A percentile compares a stretch with the other conserved stretches of the same genome.
phyloP scores from a whole-genome alignment of 2,888 invertebrate genomes.

The Aquatica leii region DNA sequence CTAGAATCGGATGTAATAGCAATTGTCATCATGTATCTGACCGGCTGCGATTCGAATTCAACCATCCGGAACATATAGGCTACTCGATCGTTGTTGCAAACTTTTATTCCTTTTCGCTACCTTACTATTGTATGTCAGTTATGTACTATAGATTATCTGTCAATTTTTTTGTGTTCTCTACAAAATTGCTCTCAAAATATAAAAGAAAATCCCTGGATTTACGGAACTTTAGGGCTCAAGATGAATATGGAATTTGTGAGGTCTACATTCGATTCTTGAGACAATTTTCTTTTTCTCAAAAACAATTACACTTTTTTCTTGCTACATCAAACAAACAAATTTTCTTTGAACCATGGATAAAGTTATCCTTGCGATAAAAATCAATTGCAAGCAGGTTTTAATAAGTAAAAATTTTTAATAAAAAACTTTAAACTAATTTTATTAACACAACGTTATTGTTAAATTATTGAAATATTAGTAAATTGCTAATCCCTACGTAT shows the following conservation, averaged over 20 bases:
- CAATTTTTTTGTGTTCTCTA: slow-evolving; percentile 52
- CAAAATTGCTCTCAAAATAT: slow-evolving; percentile 35
- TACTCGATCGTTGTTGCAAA: slow-evolving; percentile 45
- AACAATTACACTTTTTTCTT: slow-evolving; percentile 36
- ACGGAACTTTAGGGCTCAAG: slow-evolving; percentile 34
- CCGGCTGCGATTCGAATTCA: slow-evolving; percentile 48
- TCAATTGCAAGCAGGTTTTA: too few relatives aligned
- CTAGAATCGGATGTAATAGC: slow-evolving; percentile 47
- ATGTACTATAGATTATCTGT: slow-evolving; percentile 48
- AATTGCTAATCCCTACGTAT: slow-evolving; percentile 1
- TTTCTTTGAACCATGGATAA: slow-evolving; percentile 9
- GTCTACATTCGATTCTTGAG: slow-evolving; percentile 33
- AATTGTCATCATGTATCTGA: slow-evolving; percentile 53
- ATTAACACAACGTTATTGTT: background rate
- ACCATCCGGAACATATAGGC: slow-evolving; percentile 49
- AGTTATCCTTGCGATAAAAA: too few relatives aligned
- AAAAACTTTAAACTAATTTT: too few relatives aligned
- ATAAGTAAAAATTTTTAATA: too few relatives aligned
- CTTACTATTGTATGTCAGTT: slow-evolving; percentile 52
- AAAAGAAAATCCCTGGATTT: slow-evolving; percentile 37
- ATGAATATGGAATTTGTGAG: slow-evolving; percentile 37
- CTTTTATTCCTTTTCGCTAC: slow-evolving; percentile 48
- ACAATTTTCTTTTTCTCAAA: slow-evolving; percentile 33
- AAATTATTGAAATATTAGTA: background rate
- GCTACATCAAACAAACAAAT: slow-evolving; percentile 34